Conservation (phyloP, 1,140 invertebrate species). For the Calephelis nemesis region DNA sequence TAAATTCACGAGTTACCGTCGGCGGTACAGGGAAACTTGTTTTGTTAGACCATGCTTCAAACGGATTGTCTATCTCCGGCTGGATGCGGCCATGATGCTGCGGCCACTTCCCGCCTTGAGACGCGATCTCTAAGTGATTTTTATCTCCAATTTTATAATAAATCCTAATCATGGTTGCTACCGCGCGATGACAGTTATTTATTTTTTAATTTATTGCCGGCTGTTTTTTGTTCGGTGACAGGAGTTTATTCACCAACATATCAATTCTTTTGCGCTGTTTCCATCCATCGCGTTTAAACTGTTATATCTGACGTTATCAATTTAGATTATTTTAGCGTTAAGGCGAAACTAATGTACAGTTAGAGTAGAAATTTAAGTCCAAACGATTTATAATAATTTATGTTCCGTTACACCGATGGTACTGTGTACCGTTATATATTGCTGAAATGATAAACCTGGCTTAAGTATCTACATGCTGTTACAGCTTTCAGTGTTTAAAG, state of each 20-base stretch:
- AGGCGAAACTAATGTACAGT: constrained; percentile 81
- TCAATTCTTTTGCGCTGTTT: constrained; percentile 64
- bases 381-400: constrained; percentile 75
- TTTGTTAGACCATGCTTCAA: no score
- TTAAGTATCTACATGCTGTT: constrained; percentile 52
- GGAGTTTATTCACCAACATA: constrained; percentile 59
- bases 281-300: constrained; percentile 50
- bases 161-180: constrained; percentile 63
- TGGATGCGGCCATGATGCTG: constrained; percentile 68
- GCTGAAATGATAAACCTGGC: constrained; percentile 66
- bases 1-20: no score
- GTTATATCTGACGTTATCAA: constrained; percentile 73
- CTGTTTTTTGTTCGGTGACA: constrained; percentile 59
- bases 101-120: constrained; percentile 52
- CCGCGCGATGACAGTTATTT: constrained; percentile 66
- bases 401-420: constrained; percentile 64
- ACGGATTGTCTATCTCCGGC: constrained; percentile 48
- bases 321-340: constrained; percentile 80
- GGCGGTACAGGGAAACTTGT: no score
- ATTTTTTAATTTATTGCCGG: constrained; percentile 61
- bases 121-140: constrained; percentile 58
- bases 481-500: constrained; percentile 77
- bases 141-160: constrained; percentile 63
- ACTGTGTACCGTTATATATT: constrained; percentile 62
- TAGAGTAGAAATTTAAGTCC: constrained; percentile 79